phyloP scores from a whole-genome alignment of 2,888 invertebrate species.

The Unio pictorum region DNA sequence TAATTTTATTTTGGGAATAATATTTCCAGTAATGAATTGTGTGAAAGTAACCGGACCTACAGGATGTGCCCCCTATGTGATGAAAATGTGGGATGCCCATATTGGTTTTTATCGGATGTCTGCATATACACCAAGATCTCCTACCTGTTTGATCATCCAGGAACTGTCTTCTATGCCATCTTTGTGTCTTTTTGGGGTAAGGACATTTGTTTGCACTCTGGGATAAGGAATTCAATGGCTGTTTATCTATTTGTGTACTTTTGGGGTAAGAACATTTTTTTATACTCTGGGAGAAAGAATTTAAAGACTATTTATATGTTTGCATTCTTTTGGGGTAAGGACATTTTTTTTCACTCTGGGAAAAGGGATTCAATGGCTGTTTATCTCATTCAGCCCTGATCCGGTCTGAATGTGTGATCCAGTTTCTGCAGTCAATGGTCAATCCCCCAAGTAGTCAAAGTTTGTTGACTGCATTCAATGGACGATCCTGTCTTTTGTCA shows the following conservation, averaged over 20 bases:
- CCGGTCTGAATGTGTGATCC: too few species aligned
- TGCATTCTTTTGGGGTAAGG: constrained; percentile 73
- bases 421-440: too few species aligned
- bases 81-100: constrained; percentile 74
- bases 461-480: too few species aligned
- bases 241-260: constrained; percentile 72
- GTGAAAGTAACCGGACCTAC: constrained; percentile 71
- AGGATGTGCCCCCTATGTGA: constrained; percentile 77
- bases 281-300: too few species aligned
- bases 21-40: constrained; percentile 72
- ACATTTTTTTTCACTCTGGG: neutral
- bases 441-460: too few species aligned
- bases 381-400: too few species aligned
- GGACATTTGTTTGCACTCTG: constrained; percentile 12
- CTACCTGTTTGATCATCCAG: constrained; percentile 76
- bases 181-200: constrained; percentile 76
- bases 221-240: too few species aligned
- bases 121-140: constrained; percentile 74
- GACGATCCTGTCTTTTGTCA: too few species aligned
- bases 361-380: too few species aligned
- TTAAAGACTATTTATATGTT: too few species aligned
- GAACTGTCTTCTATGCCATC: constrained; percentile 75
- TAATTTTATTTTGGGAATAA: neutral
- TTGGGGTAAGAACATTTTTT: constrained; percentile 72
- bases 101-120: constrained; percentile 75